Base-by-base conservation (phyloP, 1,140 invertebrate genomes). In the Frieseomelitta varia region DNA sequence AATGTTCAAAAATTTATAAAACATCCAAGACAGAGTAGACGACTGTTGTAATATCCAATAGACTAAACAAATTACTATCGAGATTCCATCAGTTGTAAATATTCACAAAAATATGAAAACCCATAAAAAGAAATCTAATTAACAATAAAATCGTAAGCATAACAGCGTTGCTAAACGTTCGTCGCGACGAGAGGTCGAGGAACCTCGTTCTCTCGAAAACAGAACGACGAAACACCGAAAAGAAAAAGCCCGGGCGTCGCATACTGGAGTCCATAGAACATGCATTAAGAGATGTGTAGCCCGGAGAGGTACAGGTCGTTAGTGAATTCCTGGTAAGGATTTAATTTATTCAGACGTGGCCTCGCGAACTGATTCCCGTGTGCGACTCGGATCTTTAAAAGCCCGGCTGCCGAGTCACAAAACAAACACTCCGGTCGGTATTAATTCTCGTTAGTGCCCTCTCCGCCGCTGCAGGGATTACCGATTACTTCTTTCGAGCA, bases 251-350 rank as follows among this genome's bases (percentile, higher is more conserved):
- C 39, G 39, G 2, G 56, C 56, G 55, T 47, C 56, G 27, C 47
- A 30, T n/a, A 56, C 30, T 72, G 53, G 51, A 61, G 78, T 79
- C 75, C 63, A 75, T 80, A 86, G 78, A 55, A 81, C 71, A 65
- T 72, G 81, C 87, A 81, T 91, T 87, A 88, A 90, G 81, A 85
- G 87, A 90, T 69, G 73, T 72, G 74, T 83, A 84, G 84, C 72
- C 84, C 53, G 67, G 51, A 75, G 69, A 83, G 84, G 63, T 88
- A 86, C 89, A 85, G 89, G 81, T 92, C 88, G 89, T 92, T 92
- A 92, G 90, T 90, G 88, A 82, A 91, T 92, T 92, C 91, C 85
- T 88, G 91, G 91, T 92, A 92, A 91, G 89, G 85, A 91, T 92
- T 92, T 92, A 92, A 92, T 92, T 92, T 92, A 92, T 92, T 91